Evolutionary conservation across 23 tunicate genomes (phyloP).

Genomic region (Phallusia fumigata): DNA sequence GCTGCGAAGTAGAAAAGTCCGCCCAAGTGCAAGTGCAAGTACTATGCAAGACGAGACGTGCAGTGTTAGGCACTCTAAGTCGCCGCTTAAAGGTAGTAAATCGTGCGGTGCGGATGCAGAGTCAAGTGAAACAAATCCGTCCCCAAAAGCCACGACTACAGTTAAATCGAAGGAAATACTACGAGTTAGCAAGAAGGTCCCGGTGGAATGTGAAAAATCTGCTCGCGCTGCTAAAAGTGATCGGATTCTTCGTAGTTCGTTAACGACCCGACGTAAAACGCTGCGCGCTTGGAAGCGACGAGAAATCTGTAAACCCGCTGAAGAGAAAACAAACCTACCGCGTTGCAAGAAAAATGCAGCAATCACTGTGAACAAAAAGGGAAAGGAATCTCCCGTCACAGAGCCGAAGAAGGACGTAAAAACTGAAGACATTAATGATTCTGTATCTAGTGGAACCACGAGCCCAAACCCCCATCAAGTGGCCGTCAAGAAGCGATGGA

Average conservation of each 20-base stretch:
- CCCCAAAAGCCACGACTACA: not conserved
- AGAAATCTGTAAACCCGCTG: not conserved
- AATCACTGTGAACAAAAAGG: not conserved
- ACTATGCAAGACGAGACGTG: not conserved
- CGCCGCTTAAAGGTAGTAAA: not conserved
- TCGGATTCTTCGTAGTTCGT: not conserved
- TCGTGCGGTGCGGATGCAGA: not conserved
- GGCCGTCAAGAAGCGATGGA: conserved; percentile 1
- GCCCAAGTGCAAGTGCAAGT: not conserved
- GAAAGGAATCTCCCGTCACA: not conserved
- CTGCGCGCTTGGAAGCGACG: not conserved
- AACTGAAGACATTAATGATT: not conserved
- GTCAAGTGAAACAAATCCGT: not conserved
- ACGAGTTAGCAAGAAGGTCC: not conserved
- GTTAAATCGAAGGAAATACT: not conserved
- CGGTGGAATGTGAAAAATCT: too few relatives aligned
- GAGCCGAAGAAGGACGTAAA: not conserved
- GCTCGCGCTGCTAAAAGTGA: conserved; percentile 5
- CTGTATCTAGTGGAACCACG: not conserved
- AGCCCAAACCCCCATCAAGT: not conserved
- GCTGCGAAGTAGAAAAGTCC: not conserved
- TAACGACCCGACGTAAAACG: not conserved
- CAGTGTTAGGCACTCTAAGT: not conserved
- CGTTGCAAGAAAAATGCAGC: too few relatives aligned
- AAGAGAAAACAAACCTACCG: not conserved